Evolutionary conservation across 2,797 vertebrate genomes (phyloP).

Genomic region (Mionectes olivaceus): DNA sequence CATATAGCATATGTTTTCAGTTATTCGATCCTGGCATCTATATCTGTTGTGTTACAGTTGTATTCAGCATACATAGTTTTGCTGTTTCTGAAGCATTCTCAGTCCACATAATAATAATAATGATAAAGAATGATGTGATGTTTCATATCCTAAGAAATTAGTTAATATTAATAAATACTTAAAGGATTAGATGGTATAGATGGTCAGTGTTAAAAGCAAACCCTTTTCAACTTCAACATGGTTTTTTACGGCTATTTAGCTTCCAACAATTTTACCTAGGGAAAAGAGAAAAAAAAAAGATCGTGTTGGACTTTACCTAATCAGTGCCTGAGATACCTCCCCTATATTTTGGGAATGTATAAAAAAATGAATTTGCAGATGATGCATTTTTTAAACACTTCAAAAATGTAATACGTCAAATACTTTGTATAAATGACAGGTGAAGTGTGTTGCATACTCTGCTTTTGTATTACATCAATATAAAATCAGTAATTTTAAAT

Average conservation of each 20-base stretch:
- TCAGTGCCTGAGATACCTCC: background rate
- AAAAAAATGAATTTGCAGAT: background rate
- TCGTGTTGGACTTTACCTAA: background rate
- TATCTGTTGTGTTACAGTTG: slow-evolving; percentile 35
- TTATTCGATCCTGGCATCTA: slow-evolving; percentile 43
- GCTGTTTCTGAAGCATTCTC: slow-evolving; percentile 3
- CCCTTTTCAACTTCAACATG: background rate
- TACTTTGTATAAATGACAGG: background rate
- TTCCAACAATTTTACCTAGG: background rate
- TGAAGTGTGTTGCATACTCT: background rate
- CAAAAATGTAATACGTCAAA: background rate
- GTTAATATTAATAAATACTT: background rate
- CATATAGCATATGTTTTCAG: slow-evolving; percentile 62
- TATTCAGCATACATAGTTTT: slow-evolving; percentile 17
- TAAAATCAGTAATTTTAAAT: slow-evolving; percentile 3
- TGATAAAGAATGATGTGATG: background rate
- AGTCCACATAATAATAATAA: background rate
- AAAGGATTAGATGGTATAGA: background rate
- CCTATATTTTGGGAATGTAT: background rate
- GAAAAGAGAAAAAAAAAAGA: background rate
- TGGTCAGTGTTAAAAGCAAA: background rate
- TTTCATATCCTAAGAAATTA: background rate
- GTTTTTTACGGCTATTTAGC: background rate
- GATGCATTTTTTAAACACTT: background rate
- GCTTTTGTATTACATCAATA: background rate